Evolutionary conservation across 2,888 invertebrate genomes (phyloP).

Genomic region (Rotaria magnacalcarata): DNA sequence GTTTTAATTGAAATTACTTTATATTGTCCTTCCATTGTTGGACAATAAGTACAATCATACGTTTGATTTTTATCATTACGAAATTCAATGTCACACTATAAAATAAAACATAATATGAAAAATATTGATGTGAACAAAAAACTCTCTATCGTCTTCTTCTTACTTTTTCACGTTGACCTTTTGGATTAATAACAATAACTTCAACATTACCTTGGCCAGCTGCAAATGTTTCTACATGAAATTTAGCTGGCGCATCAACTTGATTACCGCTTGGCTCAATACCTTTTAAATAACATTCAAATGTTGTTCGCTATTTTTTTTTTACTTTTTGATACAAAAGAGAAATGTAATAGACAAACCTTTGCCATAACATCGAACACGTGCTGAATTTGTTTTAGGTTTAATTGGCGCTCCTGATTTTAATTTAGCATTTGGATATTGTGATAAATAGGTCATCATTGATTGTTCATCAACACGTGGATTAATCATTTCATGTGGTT

Average conservation of each 20-base stretch:
- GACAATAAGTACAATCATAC: constrained; percentile 74
- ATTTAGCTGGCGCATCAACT: constrained; percentile 74
- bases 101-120: background rate
- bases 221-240: constrained; percentile 80
- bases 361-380: constrained; percentile 76
- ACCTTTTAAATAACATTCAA: constrained; percentile 70
- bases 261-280: constrained; percentile 65
- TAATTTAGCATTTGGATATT: constrained; percentile 80
- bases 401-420: constrained; percentile 75
- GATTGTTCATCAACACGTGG: constrained; percentile 85
- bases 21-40: constrained; percentile 72
- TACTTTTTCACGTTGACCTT: constrained; percentile 62
- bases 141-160: constrained; percentile 47
- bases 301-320: too few relatives aligned
- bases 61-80: constrained; percentile 78
- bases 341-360: constrained; percentile 53
- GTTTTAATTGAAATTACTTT: constrained; percentile 59
- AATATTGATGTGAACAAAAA: too few relatives aligned
- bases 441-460: constrained; percentile 88
- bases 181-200: constrained; percentile 66
- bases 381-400: constrained; percentile 68
- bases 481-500: constrained; percentile 82
- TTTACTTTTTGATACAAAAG: too few relatives aligned
- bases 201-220: constrained; percentile 75
- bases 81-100: constrained; percentile 71